Evolutionary conservation across 2,888 invertebrate genomes (phyloP), one percentile per base, ranked within the genome.

Genomic region (Ichneumoninae sp.): DNA sequence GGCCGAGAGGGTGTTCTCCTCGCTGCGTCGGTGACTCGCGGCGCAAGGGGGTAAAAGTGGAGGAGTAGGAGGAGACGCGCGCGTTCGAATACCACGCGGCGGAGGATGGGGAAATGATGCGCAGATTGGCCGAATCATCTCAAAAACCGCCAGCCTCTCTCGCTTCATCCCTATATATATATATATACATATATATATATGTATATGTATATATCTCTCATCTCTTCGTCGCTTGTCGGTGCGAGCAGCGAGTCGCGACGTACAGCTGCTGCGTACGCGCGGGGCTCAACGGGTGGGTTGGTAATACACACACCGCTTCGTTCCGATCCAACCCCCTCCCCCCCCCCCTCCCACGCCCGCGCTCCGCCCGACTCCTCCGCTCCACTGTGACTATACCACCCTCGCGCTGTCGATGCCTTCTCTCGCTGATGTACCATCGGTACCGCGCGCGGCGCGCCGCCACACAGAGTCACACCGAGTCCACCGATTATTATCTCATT

Each of bases 41-140:
- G 83, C 84, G 88, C 69, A 81, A 83, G n/a, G 79, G 73, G 69
- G 81, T 83, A 86, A 68, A 74, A 36, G 36, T 40, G 36, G 83
- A 30, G 83, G 85, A 81, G 86, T 85, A 68, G 87, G 78, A 77
- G 81, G 69, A 69, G 86, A 86, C n/a, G 16, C 65, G 50, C 75
- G 75, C 65, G 75, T 75, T 75, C 65, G 75, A 52, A 75, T 75
- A 66, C 75, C 65, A 66, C 65, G 65, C 50, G 75, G 36, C 65
- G 88, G 89, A 89, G 89, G 89, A 89, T 88, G 92, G 92, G 92
- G 91, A 93, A 93, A 93, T 93, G 93, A 93, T 93, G 94, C 94
- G 94, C 94, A 94, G 94, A 93, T 93, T 94, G 93, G 94, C 94
- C 92, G 93, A 94, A 94, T 94, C 94, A 94, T 94, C 94, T 94